Evolutionary conservation across 2,113 vertebrate species (phyloP), one percentile per base, ranked within the genome.

Genomic region (Eublepharis macularius): DNA sequence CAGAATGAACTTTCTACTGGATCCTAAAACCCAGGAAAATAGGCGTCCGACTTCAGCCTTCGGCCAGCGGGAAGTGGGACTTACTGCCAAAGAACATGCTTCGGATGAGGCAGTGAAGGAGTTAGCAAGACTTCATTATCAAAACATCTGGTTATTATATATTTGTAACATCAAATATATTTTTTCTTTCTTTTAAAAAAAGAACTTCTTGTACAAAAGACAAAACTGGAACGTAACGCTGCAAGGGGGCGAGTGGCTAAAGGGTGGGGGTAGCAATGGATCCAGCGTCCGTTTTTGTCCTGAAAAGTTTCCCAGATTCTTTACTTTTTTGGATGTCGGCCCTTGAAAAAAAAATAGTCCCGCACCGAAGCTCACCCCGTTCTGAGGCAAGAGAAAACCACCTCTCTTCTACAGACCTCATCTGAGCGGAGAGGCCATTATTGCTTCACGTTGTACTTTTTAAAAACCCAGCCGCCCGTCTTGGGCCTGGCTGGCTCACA

Each of bases 401-500:
- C 32, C 12, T 82, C 29, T 78, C 34, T 70, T 16, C 68, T 65
- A 21, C 63, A 60, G 81, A 47, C 32, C 86, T 43, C 57, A 43
- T 29, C 66, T 73, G 76, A 73, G 17, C 66, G 9, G 54, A 66
- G 65, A 36, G 66, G 47, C 63, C 9, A 47, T 29, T 29, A 32
- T 47, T 63, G 81, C 86, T 79, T 78, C 54, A 49, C 73, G 77
- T 47, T 12, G 39, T 60, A 70, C 68, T 63, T 74, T 39, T 5
- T 29, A 63, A 73, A 73, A 69, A 70, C 66, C 54, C 75, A 69
- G 69, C 76, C 47, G 43, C 77, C 84, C 69, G 10, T 65, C 72
- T 74, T 66, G 78, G 68, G 86, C 81, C 86, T 83, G 86, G 86
- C 86, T 72, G 81, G 49, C 54, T 78, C 81, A 79, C 81, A 83